These are phyloP conservation scores for Drosophila asahinai DNA, from an alignment of 1,140 invertebrate species.

Conservation along the genomic window DNA sequence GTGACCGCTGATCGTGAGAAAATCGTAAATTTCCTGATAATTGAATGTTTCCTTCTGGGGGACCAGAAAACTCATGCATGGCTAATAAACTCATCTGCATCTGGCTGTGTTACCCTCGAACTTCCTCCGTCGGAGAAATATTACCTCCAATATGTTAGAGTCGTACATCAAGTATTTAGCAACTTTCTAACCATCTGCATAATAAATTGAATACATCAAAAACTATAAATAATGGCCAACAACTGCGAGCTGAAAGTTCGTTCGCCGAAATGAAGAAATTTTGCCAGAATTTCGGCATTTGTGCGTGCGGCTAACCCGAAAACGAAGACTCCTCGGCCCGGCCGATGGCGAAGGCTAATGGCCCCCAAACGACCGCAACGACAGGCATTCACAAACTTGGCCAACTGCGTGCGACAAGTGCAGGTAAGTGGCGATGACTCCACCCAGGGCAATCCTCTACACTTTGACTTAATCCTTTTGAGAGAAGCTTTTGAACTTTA, in stretches of 20 bases:
- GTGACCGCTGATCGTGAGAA: conserved; percentile 40
- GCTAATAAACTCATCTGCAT: conserved; percentile 40
- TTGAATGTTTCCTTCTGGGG: conserved; percentile 16
- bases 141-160: conserved; percentile 75
- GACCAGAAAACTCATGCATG: conserved; percentile 29
- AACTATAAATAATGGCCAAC: conserved; percentile 83
- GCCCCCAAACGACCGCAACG: conserved; percentile 58
- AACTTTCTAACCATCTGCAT: conserved; percentile 78
- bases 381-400: conserved; percentile 64
- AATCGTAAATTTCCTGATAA: conserved; percentile 27
- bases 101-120: conserved; percentile 16
- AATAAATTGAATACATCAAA: conserved; percentile 84
- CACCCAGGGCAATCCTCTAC: conserved; percentile 2
- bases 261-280: conserved; percentile 74
- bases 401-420: conserved; percentile 73
- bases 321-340: conserved; percentile 33
- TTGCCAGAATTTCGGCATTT: conserved; percentile 81
- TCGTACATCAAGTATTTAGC: conserved; percentile 76
- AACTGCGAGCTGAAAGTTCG: conserved; percentile 69
- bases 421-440: conserved; percentile 46
- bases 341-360: conserved; percentile 71
- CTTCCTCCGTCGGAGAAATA: conserved; percentile 31
- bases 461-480: not conserved
- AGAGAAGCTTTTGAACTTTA: not conserved
- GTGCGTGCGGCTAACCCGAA: conserved; percentile 49